Conservation (phyloP, 2,113 vertebrate genomes). For the Odocoileus hemionus region DNA sequence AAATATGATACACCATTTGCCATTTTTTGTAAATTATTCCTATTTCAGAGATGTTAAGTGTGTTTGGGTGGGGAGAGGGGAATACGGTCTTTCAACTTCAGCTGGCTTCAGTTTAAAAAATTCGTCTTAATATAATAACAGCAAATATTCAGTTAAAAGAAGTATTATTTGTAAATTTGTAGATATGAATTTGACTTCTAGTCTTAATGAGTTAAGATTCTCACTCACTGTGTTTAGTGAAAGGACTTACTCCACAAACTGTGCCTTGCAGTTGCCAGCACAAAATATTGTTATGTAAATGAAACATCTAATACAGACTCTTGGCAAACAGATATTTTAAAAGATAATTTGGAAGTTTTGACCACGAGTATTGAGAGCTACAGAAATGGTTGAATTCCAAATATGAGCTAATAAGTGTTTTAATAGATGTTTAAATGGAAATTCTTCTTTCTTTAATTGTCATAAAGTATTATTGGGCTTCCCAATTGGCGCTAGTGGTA, state of each 20-base stretch:
- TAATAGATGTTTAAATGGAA: not conserved
- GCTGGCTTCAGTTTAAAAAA: not conserved
- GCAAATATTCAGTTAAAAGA: not conserved
- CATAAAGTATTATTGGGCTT: not conserved
- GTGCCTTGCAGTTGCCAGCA: not conserved
- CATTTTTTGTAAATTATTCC: not conserved
- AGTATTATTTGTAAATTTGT: not conserved
- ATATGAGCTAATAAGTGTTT: not conserved
- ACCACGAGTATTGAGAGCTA: not conserved
- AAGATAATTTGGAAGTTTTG: constrained; percentile 10
- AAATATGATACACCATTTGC: not conserved
- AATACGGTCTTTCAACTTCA: not conserved
- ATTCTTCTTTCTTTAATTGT: not conserved
- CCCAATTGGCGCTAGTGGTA: not conserved
- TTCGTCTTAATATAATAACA: not conserved
- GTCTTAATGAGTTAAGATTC: no score
- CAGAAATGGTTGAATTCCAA: not conserved
- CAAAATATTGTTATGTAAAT: not conserved
- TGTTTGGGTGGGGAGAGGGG: not conserved
- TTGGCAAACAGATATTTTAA: not conserved
- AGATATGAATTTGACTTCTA: no score
- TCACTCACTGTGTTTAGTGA: not conserved
- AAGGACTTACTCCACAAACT: not conserved
- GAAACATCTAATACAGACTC: not conserved
- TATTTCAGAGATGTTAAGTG: not conserved